Evolutionary conservation across 2,888 invertebrate species (phyloP), one percentile per base, ranked within the genome.

Genomic region (Actias luna): DNA sequence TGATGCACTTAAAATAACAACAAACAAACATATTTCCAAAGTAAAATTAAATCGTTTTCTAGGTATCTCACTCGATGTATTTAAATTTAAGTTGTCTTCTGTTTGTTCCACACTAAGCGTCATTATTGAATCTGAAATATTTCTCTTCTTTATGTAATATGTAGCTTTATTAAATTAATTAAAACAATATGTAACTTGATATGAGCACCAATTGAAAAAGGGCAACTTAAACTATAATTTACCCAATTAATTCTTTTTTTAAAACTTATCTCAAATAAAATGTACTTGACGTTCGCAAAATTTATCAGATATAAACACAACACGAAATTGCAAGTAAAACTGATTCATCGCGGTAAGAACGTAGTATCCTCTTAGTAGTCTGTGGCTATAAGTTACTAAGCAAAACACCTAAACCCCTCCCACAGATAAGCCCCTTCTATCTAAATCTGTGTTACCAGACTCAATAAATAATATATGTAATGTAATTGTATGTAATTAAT

Each of bases 21-120:
- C 65, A 79, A 92, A 92, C 67, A 93, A 70, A 64, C 92, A 89
- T 57, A 92, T 75, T 74, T 93, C 93, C 82, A 89, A 76, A 0
- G 89, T 88, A 29, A 89, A 68, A 46, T 74, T 74, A 71, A 81
- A 89, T 16, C 77, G 77, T 69, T 74, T 80, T 10, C 73, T 71
- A 22, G 83, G 82, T 42, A 80, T 65, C 72, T 85, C 85, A 75
- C 72, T 79, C 52, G 76, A 73, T 58, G 75, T 73, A 69, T 81
- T 85, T 62, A 79, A 72, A 61, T 73, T 77, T 0, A 78, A 66
- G 67, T 77, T 79, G 63, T 62, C 74, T 69, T 84, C 81, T n/a
- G 75, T 71, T 31, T 78, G 63, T 16, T 65, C 71, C 63, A 84
- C 84, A 65, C 87, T 82, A 71, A 82, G 16, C 18, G 3, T 18